phyloP scores from a whole-genome alignment of 1,140 invertebrate species.

The Lepidostoma basale region DNA sequence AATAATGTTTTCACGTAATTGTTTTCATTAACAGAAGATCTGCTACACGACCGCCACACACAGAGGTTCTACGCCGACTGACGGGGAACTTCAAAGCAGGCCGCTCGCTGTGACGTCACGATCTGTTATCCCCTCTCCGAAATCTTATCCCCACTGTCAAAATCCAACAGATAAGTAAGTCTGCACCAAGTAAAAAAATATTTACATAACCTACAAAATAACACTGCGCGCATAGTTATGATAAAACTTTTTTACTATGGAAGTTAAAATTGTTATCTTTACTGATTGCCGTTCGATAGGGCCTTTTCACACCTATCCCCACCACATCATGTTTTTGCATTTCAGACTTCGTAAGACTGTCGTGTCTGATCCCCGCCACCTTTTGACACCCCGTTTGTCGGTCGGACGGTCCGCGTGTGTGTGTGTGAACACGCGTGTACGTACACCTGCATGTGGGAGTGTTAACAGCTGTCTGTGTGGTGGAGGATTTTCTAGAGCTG shows the following conservation, averaged over 20 bases:
- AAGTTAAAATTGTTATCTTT: neutral
- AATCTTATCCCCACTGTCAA: neutral
- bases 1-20: constrained; percentile 31
- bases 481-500: constrained; percentile 1
- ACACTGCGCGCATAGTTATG: neutral
- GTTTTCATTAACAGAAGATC: constrained; percentile 1
- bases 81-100: constrained; percentile 36
- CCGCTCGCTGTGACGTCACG: constrained; percentile 36
- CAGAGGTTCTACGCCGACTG: constrained; percentile 32
- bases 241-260: neutral
- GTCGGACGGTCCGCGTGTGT: constrained; percentile 22
- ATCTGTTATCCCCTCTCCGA: constrained; percentile 17
- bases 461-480: neutral
- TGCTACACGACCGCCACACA: constrained; percentile 1
- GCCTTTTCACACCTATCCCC: constrained; percentile 24
- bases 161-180: neutral
- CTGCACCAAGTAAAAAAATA: neutral
- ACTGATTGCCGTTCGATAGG: neutral
- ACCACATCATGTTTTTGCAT: constrained; percentile 36
- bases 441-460: constrained; percentile 27
- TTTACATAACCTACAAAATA: neutral
- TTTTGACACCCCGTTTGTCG: constrained; percentile 60
- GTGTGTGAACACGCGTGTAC: neutral
- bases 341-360: constrained; percentile 38
- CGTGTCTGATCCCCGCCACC: constrained; percentile 59